Percentiles rank a stretch among this genome's conserved stretches.
These are phyloP conservation scores for Dendrolimus pini DNA, from an alignment of 2,888 invertebrate species.

Conservation along the genomic window DNA sequence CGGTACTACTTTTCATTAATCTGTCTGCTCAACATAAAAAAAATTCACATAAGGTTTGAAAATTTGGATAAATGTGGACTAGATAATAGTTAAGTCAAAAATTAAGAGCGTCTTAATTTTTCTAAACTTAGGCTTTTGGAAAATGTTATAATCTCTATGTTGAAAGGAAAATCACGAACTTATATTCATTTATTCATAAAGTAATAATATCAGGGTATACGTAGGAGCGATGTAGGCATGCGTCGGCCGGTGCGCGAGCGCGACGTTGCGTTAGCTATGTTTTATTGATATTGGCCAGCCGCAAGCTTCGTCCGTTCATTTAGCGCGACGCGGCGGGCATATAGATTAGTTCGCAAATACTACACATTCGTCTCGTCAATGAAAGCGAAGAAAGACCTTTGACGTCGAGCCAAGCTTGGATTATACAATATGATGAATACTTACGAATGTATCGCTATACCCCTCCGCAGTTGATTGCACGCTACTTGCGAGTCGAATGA, in stretches of 20 bases:
- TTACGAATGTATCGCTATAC: conserved; percentile 61
- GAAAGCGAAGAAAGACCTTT: conserved; percentile 49
- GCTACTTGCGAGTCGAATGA: conserved; percentile 40
- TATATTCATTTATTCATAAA: conserved; percentile 30
- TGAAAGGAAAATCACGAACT: conserved; percentile 21
- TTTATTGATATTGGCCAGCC: conserved; percentile 63
- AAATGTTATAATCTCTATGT: no score
- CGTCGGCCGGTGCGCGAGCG: conserved; percentile 39
- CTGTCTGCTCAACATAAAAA: no score
- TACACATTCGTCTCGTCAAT: conserved; percentile 44
- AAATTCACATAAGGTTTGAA: no score
- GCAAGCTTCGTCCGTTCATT: conserved; percentile 70
- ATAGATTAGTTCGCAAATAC: conserved; percentile 58
- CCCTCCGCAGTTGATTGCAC: conserved; percentile 34
- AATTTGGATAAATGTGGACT: no score
- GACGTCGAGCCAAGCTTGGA: conserved; percentile 2
- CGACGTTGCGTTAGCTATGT: conserved; percentile 39
- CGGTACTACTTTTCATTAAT: no score
- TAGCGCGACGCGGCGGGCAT: conserved; percentile 69
- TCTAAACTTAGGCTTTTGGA: no score
- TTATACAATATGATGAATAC: conserved; percentile 31
- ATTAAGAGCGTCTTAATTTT: no score
- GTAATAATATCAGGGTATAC: conserved; percentile 48
- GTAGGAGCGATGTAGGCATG: conserved; percentile 34
- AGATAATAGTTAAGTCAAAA: no score